Conservation (phyloP, 2,888 invertebrate genomes). For the Macrosoma leucophasiata region DNA sequence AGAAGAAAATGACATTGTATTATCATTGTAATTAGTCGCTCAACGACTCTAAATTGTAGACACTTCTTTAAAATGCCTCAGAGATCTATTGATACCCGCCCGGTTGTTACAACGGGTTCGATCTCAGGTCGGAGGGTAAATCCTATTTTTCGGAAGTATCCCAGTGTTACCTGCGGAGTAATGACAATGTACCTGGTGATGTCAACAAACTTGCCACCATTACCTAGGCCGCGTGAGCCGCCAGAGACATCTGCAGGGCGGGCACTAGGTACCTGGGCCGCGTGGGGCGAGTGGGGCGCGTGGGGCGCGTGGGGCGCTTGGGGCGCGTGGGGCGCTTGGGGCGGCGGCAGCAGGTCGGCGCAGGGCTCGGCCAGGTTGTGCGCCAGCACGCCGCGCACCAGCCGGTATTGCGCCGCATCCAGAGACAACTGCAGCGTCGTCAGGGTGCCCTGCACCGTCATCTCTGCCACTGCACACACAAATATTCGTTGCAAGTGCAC, state of each 20-base stretch:
- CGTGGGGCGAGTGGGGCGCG: constrained; percentile 31
- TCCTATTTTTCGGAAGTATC: no score
- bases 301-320: constrained; percentile 10
- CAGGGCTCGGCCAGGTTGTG: constrained; percentile 92
- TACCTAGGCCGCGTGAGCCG: no score
- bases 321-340: constrained; percentile 20
- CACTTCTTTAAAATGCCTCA: no score
- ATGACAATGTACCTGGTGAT: neutral
- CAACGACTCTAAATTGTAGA: no score
- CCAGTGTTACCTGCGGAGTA: no score
- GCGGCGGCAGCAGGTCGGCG: constrained; percentile 38
- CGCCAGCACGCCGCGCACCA: constrained; percentile 89
- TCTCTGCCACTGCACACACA: constrained; percentile 79
- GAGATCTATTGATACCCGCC: no score
- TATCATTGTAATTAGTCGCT: no score
- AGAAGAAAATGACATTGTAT: constrained; percentile 12
- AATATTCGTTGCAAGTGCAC: no score
- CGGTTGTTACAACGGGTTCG: no score
- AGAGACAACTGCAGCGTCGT: constrained; percentile 89
- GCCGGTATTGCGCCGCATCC: constrained; percentile 89
- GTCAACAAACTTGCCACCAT: no score
- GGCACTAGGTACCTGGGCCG: constrained; percentile 89
- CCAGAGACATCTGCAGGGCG: constrained; percentile 83
- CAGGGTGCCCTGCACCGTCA: constrained; percentile 88
- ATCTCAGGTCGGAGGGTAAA: no score